A percentile compares a stretch with the other conserved stretches of the same genome.
Evolutionary conservation across 92 coral and sea anemone species (phyloP).

Genomic region (Montipora capitata): DNA sequence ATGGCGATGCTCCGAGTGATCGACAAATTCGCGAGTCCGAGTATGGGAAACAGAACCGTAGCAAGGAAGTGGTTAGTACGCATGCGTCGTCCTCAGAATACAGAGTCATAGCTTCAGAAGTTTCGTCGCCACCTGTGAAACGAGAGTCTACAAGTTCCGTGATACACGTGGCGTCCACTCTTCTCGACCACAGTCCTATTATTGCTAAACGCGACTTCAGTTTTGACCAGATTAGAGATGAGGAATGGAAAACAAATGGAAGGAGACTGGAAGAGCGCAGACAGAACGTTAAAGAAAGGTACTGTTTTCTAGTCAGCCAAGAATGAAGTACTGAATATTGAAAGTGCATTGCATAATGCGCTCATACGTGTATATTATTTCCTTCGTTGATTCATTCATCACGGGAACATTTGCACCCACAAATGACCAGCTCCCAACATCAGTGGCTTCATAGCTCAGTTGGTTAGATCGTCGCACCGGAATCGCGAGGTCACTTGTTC

Average conservation of each 20-base stretch:
- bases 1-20: slow-evolving; percentile 10
- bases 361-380: too few relatives aligned
- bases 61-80: neutral
- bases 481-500: too few relatives aligned
- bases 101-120: slow-evolving; percentile 39
- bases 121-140: neutral
- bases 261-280: slow-evolving; percentile 26
- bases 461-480: too few relatives aligned
- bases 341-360: too few relatives aligned
- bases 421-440: too few relatives aligned
- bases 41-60: neutral
- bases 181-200: neutral
- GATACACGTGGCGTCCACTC: slow-evolving; percentile 24
- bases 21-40: slow-evolving; percentile 5
- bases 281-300: slow-evolving; percentile 28
- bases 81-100: slow-evolving; percentile 14
- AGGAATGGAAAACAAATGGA: slow-evolving; percentile 19
- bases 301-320: too few relatives aligned
- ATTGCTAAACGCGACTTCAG: neutral
- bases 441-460: too few relatives aligned
- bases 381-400: too few relatives aligned
- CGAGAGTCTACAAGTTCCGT: slow-evolving; percentile 37
- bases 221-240: slow-evolving; percentile 10
- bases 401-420: too few relatives aligned
- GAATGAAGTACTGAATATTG: too few relatives aligned